Base-by-base conservation (phyloP, 2,113 vertebrate genomes). In the Thymallus thymallus region DNA sequence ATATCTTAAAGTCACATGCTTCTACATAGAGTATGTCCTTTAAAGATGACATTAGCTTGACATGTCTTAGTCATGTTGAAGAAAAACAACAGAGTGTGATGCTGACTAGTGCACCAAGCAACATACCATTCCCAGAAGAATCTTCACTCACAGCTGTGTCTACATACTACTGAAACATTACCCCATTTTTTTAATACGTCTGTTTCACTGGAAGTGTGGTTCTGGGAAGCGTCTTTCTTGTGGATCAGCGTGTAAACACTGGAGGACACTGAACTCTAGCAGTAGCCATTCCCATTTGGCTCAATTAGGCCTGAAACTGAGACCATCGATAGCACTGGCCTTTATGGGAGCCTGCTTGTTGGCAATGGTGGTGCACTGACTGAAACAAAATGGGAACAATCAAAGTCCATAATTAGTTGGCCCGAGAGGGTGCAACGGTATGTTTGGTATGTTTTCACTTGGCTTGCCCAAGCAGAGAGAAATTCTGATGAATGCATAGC, bases 281-380 rank as follows among this genome's bases (percentile, higher is more conserved):
- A 91, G 86, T 81, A 81, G 80, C 76, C 88, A 86, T 87, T 94
- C 93, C 93, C 93, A 92, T 92, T 93, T 93, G 93, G 91, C 89
- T 93, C 92, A 94, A 94, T 94, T 94, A 94, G 86, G 86, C 79
- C 87, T 60, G 86, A 91, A 92, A 92, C 83, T 80, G 84, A 91
- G 86, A 92, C 88, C 89, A 91, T 92, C 87, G 86, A 86, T 88
- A 87, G 88, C 51, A 78, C 78, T 86, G 86, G 88, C 88, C 87
- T 92, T 90, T 91, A 86, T 90, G 85, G 76, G 60, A 71, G 83
- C 71, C 81, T 58, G 88, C 82, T 85, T 88, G 86, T 85, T 88
- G 92, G 91, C 88, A 68, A 76, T 56, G 46, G 76, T 65, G 41
- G 68, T 63, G n/a, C 82, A 75, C 85, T 88, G 82, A 85, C 78